Conservation (phyloP, 2,797 vertebrate genomes). For the Spatula clypeata region DNA sequence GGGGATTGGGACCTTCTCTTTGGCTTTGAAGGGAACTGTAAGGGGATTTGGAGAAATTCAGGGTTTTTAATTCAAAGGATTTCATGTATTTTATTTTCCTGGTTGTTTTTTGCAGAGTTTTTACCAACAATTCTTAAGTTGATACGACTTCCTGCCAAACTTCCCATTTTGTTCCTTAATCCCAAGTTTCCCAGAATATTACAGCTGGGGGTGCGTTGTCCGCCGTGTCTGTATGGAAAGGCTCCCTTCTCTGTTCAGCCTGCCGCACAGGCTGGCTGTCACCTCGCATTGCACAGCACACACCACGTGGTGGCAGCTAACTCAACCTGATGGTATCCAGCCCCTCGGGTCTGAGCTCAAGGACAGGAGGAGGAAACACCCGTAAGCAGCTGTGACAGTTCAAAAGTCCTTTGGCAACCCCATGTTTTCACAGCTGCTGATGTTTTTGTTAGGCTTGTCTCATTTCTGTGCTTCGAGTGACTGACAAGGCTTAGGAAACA, state of each 20-base stretch:
- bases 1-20: not conserved
- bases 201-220: rapidly evolving
- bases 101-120: not conserved
- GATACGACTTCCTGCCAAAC: not conserved
- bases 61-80: rapidly evolving
- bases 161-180: not conserved
- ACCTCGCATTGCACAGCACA: not conserved
- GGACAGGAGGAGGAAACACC: not conserved
- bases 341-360: not conserved
- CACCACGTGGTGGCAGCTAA: slow-evolving; percentile 81
- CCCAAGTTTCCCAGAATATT: rapidly evolving
- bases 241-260: not conserved
- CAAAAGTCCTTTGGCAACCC: slow-evolving; percentile 52
- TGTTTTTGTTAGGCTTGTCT: slow-evolving; percentile 58
- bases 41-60: not conserved
- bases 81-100: rapidly evolving
- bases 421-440: slow-evolving; percentile 81
- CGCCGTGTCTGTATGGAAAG: rapidly evolving
- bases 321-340: slow-evolving; percentile 29
- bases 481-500: slow-evolving; percentile 61
- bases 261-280: not conserved
- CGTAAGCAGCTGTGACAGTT: slow-evolving; percentile 59
- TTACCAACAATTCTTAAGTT: not conserved
- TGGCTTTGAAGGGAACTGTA: not conserved
- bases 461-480: slow-evolving; percentile 72